Conservation (phyloP, 2,888 invertebrate species). For the Rhaphigaster nebulosa region DNA sequence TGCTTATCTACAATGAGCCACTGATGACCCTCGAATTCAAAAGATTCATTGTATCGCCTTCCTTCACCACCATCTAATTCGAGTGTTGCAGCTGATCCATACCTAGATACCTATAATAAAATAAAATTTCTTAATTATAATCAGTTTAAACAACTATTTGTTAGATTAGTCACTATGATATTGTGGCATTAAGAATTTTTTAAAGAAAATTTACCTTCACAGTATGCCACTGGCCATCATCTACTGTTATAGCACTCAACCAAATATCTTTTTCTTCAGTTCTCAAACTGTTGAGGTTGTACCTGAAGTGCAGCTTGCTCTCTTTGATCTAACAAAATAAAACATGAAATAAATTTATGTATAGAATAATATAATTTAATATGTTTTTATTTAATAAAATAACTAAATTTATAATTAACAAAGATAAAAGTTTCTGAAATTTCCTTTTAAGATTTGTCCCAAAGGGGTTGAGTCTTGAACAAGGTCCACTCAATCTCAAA, state of each 20-base stretch:
- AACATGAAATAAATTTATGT: not conserved
- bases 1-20: conserved; percentile 94
- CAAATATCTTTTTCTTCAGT: conserved; percentile 93
- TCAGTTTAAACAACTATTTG: not conserved
- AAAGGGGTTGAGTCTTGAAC: not conserved
- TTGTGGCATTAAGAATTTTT: not conserved
- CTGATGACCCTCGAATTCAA: conserved; percentile 90
- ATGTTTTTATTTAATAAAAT: not conserved
- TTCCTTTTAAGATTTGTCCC: not conserved
- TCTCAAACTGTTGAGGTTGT: conserved; percentile 90
- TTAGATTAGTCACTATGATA: not conserved
- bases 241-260: conserved; percentile 90
- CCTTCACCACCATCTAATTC: conserved; percentile 97
- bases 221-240: conserved; percentile 97
- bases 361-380: not conserved
- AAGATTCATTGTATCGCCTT: conserved; percentile 91
- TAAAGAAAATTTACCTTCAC: conserved; percentile 73
- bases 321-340: conserved; percentile 81
- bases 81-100: conserved; percentile 92
- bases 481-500: not conserved
- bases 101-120: conserved; percentile 77
- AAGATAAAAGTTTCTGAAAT: not conserved
- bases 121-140: not conserved
- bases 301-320: conserved; percentile 89
- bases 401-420: not conserved